phyloP scores from a whole-genome alignment of 2,888 invertebrate genomes.

The Acanthosepion pharaonis region DNA sequence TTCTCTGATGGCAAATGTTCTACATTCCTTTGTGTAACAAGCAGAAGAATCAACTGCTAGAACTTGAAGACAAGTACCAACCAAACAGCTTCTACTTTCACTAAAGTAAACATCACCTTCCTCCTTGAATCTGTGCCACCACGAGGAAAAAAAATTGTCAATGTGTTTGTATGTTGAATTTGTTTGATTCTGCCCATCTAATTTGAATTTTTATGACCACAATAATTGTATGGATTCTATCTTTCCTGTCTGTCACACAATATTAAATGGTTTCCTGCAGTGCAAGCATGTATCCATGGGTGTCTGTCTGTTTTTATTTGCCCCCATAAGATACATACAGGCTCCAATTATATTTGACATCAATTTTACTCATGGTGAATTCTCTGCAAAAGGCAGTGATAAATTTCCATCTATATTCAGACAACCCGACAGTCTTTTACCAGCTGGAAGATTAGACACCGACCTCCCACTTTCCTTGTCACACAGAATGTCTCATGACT shows the following conservation, averaged over 20 bases:
- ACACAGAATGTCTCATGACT: background rate
- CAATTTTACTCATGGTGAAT: background rate
- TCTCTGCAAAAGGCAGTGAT: background rate
- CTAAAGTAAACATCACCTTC: background rate
- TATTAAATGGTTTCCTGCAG: background rate
- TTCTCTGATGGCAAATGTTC: no score
- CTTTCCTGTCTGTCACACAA: background rate
- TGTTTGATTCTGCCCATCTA: background rate
- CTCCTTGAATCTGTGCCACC: background rate
- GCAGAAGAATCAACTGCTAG: background rate
- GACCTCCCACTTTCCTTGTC: background rate
- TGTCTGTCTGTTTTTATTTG: background rate
- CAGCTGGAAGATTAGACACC: background rate
- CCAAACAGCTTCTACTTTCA: background rate
- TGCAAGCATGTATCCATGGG: background rate
- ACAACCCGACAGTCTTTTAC: background rate
- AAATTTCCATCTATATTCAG: slow-evolving; percentile 33
- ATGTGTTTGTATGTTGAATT: background rate
- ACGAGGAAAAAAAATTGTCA: background rate
- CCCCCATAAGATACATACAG: background rate
- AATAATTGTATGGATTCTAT: background rate
- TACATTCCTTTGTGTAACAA: no score
- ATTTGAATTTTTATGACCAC: background rate
- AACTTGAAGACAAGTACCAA: background rate
- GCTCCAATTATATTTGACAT: background rate